Base-by-base conservation (phyloP, 2,888 invertebrate genomes). In the Hofmannophila pseudospretella region DNA sequence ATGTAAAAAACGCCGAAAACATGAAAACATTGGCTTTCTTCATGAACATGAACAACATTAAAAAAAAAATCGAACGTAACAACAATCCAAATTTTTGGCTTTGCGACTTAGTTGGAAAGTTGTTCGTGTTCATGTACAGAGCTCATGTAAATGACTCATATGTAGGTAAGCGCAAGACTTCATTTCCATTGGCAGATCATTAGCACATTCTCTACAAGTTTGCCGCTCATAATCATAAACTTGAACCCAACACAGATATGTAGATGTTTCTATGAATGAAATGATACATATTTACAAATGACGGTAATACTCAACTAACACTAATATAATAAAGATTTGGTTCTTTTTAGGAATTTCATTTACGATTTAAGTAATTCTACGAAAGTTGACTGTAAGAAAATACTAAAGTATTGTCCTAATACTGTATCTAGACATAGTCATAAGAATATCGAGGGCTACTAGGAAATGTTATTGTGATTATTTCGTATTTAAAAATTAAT, bases 171-270 rank as follows among this genome's bases (percentile, higher is more conserved):
- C n/a, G n/a, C n/a, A n/a, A n/a, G n/a, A n/a, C n/a, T n/a, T n/a
- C n/a, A n/a, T n/a, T n/a, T n/a, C n/a, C n/a, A n/a, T n/a, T n/a
- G n/a, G n/a, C n/a, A n/a, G n/a, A n/a, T n/a, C n/a, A n/a, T n/a
- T n/a, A n/a, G n/a, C n/a, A 19, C 9, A 32, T 14, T 31, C 7
- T 16, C 16, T 12, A 7, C 25, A 37, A 29, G 29, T 29, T 29
- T 22, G 26, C 31, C 16, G 11, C 5, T 14, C 14, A 10, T 10
- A 14, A 33, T 5, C 8, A 14, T 14, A 29, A 29, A 48, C 58
- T 67, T 59, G 62, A 78, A 74, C 66, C 55, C 56, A 73, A 67
- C 38, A 61, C 34, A 63, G 76, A 80, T 79, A 79, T 80, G 79
- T 77, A 44, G 60, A 29, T 57, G 57, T 67, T 58, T 9, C 20